A percentile compares a stretch with the other conserved stretches of the same genome.
These are phyloP conservation scores for Monopis laevigella DNA, from an alignment of 2,888 invertebrate species.

Conservation along the genomic window DNA sequence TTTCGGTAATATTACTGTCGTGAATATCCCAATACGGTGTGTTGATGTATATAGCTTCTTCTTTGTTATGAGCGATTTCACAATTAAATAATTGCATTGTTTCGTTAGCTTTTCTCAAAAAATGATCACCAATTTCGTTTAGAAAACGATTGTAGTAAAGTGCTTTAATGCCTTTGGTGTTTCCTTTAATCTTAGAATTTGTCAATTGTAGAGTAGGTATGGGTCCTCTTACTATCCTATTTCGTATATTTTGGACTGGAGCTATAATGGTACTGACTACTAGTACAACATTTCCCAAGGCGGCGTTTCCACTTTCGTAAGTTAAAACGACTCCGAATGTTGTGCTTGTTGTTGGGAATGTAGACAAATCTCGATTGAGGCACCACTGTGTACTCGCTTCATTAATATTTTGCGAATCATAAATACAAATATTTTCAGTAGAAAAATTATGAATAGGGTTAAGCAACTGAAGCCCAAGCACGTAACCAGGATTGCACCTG, in stretches of 20 bases:
- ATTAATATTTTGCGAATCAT: constrained; percentile 77
- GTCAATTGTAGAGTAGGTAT: constrained; percentile 78
- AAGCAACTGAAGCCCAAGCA: constrained; percentile 87
- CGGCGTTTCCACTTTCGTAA: constrained; percentile 81
- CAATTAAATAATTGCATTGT: constrained; percentile 82
- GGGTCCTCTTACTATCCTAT: constrained; percentile 80
- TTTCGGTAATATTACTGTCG: constrained; percentile 87
- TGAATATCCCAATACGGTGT: constrained; percentile 89
- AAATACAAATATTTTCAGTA: constrained; percentile 82
- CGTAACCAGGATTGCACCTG: constrained; percentile 82
- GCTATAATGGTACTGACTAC: constrained; percentile 79
- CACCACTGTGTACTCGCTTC: constrained; percentile 77
- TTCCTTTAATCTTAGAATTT: constrained; percentile 81
- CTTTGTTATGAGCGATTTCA: constrained; percentile 81
- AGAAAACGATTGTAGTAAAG: constrained; percentile 89
- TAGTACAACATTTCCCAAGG: constrained; percentile 84
- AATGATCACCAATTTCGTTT: constrained; percentile 87
- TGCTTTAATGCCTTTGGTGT: constrained; percentile 82
- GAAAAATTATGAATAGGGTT: constrained; percentile 92
- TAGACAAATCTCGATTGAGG: constrained; percentile 82
- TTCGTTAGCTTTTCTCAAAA: constrained; percentile 87
- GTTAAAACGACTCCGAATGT: constrained; percentile 83
- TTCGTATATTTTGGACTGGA: constrained; percentile 76
- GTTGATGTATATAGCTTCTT: constrained; percentile 83
- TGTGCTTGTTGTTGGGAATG: constrained; percentile 90